Percentiles rank a stretch among this genome's conserved stretches.
Evolutionary conservation across 2,888 invertebrate genomes (phyloP).

Genomic region (Ormyrus thymus): DNA sequence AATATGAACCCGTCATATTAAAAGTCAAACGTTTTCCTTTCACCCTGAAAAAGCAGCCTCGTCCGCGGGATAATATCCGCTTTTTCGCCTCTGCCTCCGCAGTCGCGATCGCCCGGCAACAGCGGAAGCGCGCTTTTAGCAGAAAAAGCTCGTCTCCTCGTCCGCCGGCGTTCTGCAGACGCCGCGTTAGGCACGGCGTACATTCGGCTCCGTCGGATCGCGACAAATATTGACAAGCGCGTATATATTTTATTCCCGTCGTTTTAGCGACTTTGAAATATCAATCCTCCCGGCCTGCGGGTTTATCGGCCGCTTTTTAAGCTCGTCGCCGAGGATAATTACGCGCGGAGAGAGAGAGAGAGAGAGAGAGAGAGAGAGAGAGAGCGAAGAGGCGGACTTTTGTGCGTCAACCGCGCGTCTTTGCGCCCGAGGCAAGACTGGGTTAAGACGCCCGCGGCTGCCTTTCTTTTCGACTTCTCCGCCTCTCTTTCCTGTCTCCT

Average conservation of each 20-base stretch:
- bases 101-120: no score
- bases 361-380: neutral
- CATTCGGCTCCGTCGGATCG: neutral
- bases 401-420: constrained; percentile 25
- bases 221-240: constrained; percentile 31
- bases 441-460: constrained; percentile 44
- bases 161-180: no score
- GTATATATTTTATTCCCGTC: constrained; percentile 15
- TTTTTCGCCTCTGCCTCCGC: no score
- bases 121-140: no score
- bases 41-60: no score
- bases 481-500: neutral
- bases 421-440: constrained; percentile 15
- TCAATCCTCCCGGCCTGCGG: neutral
- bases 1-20: no score
- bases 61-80: no score
- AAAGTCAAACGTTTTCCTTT: no score
- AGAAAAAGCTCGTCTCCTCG: no score
- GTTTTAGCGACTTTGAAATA: constrained; percentile 17
- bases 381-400: constrained; percentile 9
- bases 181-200: no score
- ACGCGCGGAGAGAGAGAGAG: neutral
- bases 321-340: constrained; percentile 36
- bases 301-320: neutral
- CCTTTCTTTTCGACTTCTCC: neutral